Evolutionary conservation across 1,140 invertebrate genomes (phyloP), one percentile per base, ranked within the genome.

Genomic region (Drosophila equinoxialis): DNA sequence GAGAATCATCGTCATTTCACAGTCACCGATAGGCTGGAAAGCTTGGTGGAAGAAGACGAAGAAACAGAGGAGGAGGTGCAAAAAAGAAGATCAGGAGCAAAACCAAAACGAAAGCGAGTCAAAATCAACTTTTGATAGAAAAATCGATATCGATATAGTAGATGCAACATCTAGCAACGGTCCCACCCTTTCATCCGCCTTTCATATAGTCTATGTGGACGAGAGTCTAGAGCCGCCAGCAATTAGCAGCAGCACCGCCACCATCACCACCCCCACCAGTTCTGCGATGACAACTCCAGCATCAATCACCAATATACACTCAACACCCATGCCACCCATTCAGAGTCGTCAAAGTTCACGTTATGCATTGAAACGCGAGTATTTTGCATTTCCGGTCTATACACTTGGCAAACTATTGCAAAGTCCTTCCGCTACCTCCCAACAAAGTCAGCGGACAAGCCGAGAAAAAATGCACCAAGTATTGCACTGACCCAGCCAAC

Each of bases 351-450:
- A 84, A 14, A 91, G 84, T 54, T 86, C 82, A 0, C 77, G 84
- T 0, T 91, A 91, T 30, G 70, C 84, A 6, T 39, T 83, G 3
- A 72, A 75, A 41, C 68, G 71, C 1, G 73, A 91, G 10, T 91
- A 90, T 58, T 91, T 76, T 8, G 90, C 90, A 4, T 91, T 91
- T 42, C 90, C 90, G 0, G 77, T 91, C 14, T 90, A 90, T 26
- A 90, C 90, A 0, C 60, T 91, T 51, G 77, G 81, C 3, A 91
- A 91, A 7, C 75, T 91, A 20, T 70, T 91, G 8, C 77, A 77
- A 30, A n/a, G 54, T 17, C 75, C 45, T 0, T 30, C 26, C 33
- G 33, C 63, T 14, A n/a, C 13, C 3, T 17, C n/a, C n/a, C 45
- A 48, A 20, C 20, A 13, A 3, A 35, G 1, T 13, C 30, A 55